Conservation (phyloP, 1,140 invertebrate species). For the Macrobrachium rosenbergii region DNA sequence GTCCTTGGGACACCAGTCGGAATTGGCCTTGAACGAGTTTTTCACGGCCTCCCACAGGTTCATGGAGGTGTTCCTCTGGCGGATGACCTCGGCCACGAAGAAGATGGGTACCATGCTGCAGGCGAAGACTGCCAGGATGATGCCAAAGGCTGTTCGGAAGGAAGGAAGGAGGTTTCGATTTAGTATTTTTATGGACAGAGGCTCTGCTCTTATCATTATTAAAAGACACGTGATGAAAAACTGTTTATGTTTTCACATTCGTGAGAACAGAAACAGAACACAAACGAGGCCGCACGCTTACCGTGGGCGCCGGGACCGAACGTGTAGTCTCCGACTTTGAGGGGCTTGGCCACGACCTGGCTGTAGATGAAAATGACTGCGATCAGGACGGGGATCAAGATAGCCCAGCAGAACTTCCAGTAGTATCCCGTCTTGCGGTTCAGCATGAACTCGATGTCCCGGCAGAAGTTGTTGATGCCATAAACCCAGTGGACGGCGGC, state of each 20-base stretch:
- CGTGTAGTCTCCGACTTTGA: slow-evolving; percentile 36
- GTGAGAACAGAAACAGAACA: background rate
- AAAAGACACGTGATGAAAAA: too few species aligned
- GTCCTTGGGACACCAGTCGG: slow-evolving; percentile 56
- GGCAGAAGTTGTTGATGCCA: slow-evolving; percentile 73
- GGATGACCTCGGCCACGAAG: slow-evolving; percentile 39
- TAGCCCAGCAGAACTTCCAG: slow-evolving; percentile 87
- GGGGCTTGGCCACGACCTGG: slow-evolving; percentile 67
- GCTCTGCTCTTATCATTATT: background rate
- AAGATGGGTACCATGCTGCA: slow-evolving; percentile 48
- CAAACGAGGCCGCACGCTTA: background rate
- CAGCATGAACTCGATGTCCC: slow-evolving; percentile 85
- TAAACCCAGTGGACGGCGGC: slow-evolving; percentile 83
- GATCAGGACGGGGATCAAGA: slow-evolving; percentile 80
- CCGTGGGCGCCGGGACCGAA: slow-evolving; percentile 49
- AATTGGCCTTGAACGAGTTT: slow-evolving; percentile 34
- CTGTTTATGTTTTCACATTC: too few species aligned
- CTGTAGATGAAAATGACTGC: slow-evolving; percentile 80
- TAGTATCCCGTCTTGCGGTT: slow-evolving; percentile 78
- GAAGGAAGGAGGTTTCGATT: background rate
- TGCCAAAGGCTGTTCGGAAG: slow-evolving; percentile 39
- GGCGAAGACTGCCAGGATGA: slow-evolving; percentile 49
- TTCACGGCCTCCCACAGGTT: slow-evolving; percentile 22
- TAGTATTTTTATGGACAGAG: background rate
- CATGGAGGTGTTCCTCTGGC: background rate